Conservation (phyloP, 2,113 vertebrate species). For the Pomatorhinus ruficollis region DNA sequence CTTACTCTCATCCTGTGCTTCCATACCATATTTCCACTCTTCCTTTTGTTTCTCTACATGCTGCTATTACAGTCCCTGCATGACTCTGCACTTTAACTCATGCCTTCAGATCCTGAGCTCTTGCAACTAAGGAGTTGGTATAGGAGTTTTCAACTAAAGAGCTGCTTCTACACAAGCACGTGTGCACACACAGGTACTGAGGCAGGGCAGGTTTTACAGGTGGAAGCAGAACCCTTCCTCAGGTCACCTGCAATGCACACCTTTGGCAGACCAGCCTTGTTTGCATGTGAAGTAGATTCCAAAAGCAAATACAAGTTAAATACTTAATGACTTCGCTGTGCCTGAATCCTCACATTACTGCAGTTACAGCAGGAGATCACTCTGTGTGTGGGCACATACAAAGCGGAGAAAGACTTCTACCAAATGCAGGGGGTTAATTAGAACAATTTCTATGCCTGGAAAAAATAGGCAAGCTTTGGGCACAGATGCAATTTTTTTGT, state of each 20-base stretch:
- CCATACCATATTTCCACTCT: background rate
- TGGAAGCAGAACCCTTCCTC: background rate
- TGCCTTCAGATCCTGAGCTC: background rate
- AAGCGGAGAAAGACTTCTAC: background rate
- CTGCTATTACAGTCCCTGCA: background rate
- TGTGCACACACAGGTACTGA: accelerated
- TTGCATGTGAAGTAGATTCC: background rate
- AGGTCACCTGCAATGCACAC: background rate
- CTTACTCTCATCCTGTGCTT: background rate
- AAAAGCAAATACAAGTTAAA: background rate
- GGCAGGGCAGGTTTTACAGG: background rate
- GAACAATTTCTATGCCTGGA: background rate
- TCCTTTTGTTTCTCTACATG: background rate
- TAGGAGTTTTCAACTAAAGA: background rate
- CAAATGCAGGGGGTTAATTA: background rate
- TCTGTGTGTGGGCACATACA: background rate
- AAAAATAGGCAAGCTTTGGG: background rate
- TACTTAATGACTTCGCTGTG: background rate
- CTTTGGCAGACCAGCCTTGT: background rate
- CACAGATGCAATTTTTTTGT: background rate
- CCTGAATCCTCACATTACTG: background rate
- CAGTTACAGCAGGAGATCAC: background rate
- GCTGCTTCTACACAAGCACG: accelerated
- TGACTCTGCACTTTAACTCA: background rate
- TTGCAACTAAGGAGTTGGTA: background rate